Base-by-base conservation (phyloP, 2,888 invertebrate species). In the Thelaira solivaga region DNA sequence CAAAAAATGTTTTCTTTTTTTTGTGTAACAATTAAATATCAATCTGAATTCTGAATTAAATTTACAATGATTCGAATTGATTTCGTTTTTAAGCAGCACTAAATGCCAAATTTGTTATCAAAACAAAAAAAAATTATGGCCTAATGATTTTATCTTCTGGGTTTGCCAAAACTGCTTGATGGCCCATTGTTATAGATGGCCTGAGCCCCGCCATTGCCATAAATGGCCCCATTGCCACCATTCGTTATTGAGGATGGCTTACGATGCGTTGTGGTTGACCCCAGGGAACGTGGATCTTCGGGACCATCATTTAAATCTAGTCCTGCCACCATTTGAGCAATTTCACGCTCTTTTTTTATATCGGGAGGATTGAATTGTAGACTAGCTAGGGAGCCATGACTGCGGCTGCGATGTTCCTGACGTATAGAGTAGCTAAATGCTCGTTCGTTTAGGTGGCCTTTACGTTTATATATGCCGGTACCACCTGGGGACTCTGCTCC, bases 381-480 rank as follows among this genome's bases (percentile, higher is more conserved):
- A 87, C 96, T 97, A 77, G 97, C 96, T 87, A 97, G 90, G 76
- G 96, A 96, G 75, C 97, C 97, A 88, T 97, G 97, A 84, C 96
- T 97, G 78, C 97, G 92, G 87, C 96, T 96, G 81, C 97, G 92
- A 87, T 97, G 97, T 88, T 97, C 97, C 88, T 97, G 97, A 71
- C 97, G 91, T 86, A 97, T 97, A 83, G 97, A 97, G 90, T 97
- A 97, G 69, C 96, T 96, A 87, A 97, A 97, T 22, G 97, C 97
- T 61, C 97, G 91, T 88, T 97, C 97, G 89, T 97, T 97, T 81
- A 97, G 89, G 85, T 97, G 97, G 0, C 97, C 97, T 85, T 97
- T 96, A 86, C 96, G 94, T 83, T 95, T 91, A 86, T 97, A 97
- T 80, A 97, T 96, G n/a, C 94, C 95, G 0, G 94, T 94, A 59